A percentile compares a stretch with the other conserved stretches of the same genome.
Evolutionary conservation across 2,113 vertebrate species (phyloP).

Genomic region (Numenius arquata): DNA sequence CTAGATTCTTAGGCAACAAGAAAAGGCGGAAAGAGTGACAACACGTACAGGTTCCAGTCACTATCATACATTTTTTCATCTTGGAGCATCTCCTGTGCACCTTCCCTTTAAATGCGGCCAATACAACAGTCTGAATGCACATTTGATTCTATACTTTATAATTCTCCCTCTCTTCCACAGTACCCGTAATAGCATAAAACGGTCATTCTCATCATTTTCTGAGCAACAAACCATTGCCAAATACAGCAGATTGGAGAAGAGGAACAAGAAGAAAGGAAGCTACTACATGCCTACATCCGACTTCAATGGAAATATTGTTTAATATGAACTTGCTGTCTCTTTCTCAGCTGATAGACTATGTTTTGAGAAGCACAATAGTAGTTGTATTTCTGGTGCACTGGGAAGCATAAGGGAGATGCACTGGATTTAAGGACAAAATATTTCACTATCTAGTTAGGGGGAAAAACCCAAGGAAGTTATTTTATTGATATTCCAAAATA

Average conservation of each 20-base stretch:
- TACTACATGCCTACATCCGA: neutral
- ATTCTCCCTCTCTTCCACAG: neutral
- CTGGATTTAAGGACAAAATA: neutral
- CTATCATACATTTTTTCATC: neutral
- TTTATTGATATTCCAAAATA: neutral
- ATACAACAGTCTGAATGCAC: neutral
- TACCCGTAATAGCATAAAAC: rapidly evolving
- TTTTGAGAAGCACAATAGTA: neutral
- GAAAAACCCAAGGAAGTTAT: neutral
- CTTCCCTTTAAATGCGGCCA: neutral
- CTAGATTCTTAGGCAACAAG: neutral
- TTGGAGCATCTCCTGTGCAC: neutral
- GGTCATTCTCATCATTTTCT: neutral
- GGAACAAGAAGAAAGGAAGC: neutral
- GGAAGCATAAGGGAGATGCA: neutral
- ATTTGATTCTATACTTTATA: neutral
- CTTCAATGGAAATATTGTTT: neutral
- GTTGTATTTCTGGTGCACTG: neutral
- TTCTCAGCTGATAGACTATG: neutral
- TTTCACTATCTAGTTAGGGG: neutral
- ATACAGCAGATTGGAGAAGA: neutral
- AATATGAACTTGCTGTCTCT: neutral
- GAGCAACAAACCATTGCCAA: neutral
- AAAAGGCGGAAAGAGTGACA: neutral
- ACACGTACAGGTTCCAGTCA: neutral